Percentiles rank a stretch among this genome's conserved stretches.
These are phyloP conservation scores for Bactericera cockerelli DNA, from an alignment of 1,140 invertebrate species.

Conservation along the genomic window DNA sequence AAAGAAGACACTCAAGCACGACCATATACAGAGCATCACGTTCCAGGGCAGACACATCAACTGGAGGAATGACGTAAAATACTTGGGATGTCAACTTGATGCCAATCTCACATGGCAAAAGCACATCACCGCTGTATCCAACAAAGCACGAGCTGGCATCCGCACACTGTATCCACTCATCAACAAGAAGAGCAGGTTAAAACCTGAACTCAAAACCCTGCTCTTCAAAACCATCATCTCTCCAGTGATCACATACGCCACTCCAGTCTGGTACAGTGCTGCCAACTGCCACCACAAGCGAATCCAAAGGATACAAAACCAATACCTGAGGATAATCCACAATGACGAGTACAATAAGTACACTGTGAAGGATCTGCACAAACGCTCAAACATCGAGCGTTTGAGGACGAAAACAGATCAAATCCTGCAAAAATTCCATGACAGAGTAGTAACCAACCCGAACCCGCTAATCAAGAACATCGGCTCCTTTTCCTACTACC, in stretches of 20 bases:
- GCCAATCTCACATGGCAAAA: neutral
- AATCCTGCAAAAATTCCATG: no score
- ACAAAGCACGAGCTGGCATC: neutral
- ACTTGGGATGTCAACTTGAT: neutral
- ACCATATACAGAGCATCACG: neutral
- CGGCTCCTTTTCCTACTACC: no score
- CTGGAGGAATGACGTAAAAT: neutral
- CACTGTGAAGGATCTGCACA: no score
- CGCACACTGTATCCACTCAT: neutral
- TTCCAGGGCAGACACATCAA: neutral
- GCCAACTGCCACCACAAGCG: neutral
- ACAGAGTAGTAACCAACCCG: no score
- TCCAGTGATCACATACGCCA: neutral
- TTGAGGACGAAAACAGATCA: no score
- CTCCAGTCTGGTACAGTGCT: neutral
- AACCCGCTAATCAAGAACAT: no score
- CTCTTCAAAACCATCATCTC: neutral
- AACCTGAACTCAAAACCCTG: neutral
- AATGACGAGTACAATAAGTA: no score
- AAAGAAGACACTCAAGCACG: neutral
- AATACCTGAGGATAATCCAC: neutral
- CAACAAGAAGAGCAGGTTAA: neutral
- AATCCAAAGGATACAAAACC: neutral
- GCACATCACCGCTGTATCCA: neutral
- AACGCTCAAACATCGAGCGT: no score